Percentiles rank a stretch among this genome's conserved stretches.
Conservation (phyloP, 2,797 vertebrate species). For the Acanthiza pusilla region DNA sequence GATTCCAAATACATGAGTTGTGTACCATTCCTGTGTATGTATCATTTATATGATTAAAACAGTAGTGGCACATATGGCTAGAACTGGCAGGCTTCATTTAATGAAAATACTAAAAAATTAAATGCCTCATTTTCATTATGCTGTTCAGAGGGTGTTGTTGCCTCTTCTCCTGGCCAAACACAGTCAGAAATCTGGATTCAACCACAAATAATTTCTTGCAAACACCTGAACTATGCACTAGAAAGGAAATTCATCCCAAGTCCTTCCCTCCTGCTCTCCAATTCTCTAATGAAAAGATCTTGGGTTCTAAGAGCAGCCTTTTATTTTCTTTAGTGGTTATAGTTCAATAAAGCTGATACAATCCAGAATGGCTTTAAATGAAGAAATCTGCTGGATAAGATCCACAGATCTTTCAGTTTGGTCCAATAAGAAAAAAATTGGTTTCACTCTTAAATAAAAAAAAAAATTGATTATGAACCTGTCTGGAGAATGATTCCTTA, state of each 20-base stretch:
- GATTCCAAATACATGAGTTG: neutral
- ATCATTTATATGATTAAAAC: neutral
- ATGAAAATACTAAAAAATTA: conserved; percentile 4
- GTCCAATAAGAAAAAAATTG: neutral
- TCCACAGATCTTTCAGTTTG: neutral
- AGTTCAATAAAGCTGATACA: conserved; percentile 54
- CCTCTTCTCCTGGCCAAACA: neutral
- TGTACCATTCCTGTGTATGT: neutral
- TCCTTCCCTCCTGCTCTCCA: neutral
- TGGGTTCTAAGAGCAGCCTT: neutral
- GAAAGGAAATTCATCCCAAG: conserved; percentile 24
- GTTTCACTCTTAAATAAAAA: neutral
- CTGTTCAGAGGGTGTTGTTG: neutral
- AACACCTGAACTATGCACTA: neutral
- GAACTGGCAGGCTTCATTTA: neutral
- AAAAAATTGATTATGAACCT: neutral
- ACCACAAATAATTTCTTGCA: conserved; percentile 26
- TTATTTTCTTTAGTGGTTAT: conserved; percentile 36
- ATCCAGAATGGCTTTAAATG: conserved; percentile 21
- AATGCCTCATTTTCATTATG: neutral
- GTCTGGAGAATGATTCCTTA: neutral
- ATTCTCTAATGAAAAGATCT: conserved; percentile 21
- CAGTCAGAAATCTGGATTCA: conserved; percentile 18
- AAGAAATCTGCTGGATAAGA: conserved; percentile 23
- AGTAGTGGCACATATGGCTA: neutral